Evolutionary conservation across 2,888 invertebrate species (phyloP), one percentile per base, ranked within the genome.

Genomic region (Eupithecia subfuscata): DNA sequence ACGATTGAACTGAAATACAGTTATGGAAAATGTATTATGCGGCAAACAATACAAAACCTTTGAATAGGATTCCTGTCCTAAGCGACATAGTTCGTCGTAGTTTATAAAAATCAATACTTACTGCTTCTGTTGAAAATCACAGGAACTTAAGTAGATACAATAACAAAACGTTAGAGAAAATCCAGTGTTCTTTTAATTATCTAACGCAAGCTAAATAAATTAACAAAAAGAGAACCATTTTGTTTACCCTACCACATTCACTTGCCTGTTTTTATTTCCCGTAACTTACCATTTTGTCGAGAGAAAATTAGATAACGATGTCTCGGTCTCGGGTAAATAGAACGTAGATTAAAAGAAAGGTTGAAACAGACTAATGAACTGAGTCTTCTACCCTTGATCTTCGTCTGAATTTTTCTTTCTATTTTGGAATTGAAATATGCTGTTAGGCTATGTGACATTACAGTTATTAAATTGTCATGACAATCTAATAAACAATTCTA

Each of bases 271-370:
- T 67, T 75, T 75, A 73, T 64, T 6, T 30, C n/a, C 25, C 60
- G 75, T 64, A 76, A 75, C 16, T 69, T 73, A 63, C n/a, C 74
- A 72, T 73, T 77, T 79, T 81, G 71, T 72, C 71, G 72, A 75
- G 73, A 73, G 68, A 78, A 80, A 79, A 79, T 78, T 77, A 77
- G 77, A 76, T 80, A 77, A 77, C 70, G 75, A 81, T 74, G 70
- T 75, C 78, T 78, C 71, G 69, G 71, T 70, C 69, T 76, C 76
- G 77, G 79, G 79, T 75, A 80, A 73, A 81, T 79, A 80, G 71
- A 78, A 74, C 68, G 75, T 70, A 77, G 72, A 81, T 82, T 79
- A 79, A 80, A 81, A 74, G 80, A 75, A 80, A 76, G 73, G 70
- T 73, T 76, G 72, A 77, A 79, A 68, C 70, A 30, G 72, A 76